Evolutionary conservation across 1,140 invertebrate genomes (phyloP).

Genomic region (Popillia japonica): DNA sequence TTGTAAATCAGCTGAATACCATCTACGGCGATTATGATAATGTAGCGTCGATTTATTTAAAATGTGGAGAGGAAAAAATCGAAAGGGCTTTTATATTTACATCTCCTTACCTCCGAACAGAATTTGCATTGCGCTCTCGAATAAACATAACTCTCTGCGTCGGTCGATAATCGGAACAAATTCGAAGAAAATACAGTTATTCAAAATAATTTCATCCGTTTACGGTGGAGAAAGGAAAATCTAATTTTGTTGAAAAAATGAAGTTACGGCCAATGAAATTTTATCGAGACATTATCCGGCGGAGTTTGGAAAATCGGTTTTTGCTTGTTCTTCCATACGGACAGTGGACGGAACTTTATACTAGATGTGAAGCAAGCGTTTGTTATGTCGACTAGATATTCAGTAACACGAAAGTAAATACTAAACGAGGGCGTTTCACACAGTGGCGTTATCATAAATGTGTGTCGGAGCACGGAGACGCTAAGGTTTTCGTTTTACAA

Average conservation of each 20-base stretch:
- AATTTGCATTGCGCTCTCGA: slow-evolving; percentile 3
- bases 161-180: neutral
- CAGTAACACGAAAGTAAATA: too few relatives aligned
- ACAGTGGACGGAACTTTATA: too few relatives aligned
- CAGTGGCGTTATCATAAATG: too few relatives aligned
- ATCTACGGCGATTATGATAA: slow-evolving; percentile 6
- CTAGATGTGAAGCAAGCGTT: too few relatives aligned
- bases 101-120: neutral
- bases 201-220: slow-evolving; percentile 20
- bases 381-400: too few relatives aligned
- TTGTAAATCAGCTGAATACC: neutral
- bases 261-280: slow-evolving; percentile 27
- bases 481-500: too few relatives aligned
- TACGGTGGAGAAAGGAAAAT: neutral
- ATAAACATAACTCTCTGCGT: neutral
- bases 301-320: neutral
- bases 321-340: neutral
- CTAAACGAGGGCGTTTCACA: too few relatives aligned
- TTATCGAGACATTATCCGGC: slow-evolving; percentile 14
- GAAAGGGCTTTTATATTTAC: neutral
- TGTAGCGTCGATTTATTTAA: slow-evolving; percentile 2
- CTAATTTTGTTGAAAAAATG: slow-evolving; percentile 1
- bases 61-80: slow-evolving; percentile 10
- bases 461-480: too few relatives aligned
- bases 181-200: slow-evolving; percentile 12